These are phyloP conservation scores for Luperina testacea DNA, from an alignment of 2,888 invertebrate genomes.

Conservation along the genomic window DNA sequence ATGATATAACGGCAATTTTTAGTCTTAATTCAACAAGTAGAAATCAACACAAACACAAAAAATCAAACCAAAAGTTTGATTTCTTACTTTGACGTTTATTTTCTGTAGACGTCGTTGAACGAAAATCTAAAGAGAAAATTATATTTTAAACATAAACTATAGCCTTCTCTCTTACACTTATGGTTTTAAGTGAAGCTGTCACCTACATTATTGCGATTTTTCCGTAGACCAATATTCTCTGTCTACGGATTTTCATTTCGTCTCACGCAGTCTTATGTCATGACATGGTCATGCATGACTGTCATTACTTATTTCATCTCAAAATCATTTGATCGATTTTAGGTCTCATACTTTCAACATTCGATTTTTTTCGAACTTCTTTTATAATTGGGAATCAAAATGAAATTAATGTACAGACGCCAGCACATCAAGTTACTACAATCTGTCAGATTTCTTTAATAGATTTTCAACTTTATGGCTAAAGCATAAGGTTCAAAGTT, in stretches of 20 bases:
- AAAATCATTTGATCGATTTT: too few relatives aligned
- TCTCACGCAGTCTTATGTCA: not conserved
- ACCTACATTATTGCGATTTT: not conserved
- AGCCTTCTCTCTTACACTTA: slow-evolving; percentile 18
- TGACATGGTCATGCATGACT: too few relatives aligned
- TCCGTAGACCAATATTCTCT: too few relatives aligned
- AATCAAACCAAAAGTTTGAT: slow-evolving; percentile 57
- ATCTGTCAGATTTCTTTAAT: too few relatives aligned
- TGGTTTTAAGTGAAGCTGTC: not conserved
- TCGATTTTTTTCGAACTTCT: not conserved
- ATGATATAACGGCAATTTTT: slow-evolving; percentile 22
- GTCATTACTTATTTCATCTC: too few relatives aligned
- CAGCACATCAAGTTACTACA: too few relatives aligned
- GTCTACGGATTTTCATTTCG: too few relatives aligned
- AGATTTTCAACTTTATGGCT: too few relatives aligned
- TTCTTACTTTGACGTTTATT: slow-evolving; percentile 54
- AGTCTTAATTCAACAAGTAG: slow-evolving; percentile 35
- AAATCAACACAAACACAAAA: slow-evolving; percentile 52
- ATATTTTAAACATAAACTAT: slow-evolving; percentile 26
- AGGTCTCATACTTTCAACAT: not conserved
- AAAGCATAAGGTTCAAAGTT: too few relatives aligned
- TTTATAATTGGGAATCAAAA: not conserved
- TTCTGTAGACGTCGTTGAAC: slow-evolving; percentile 31
- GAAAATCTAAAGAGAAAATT: not conserved
- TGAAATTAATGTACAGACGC: not conserved